A percentile compares a stretch with the other conserved stretches of the same genome.
These are phyloP conservation scores for Epirrhoe alternata DNA, from an alignment of 2,888 invertebrate genomes.

Conservation along the genomic window DNA sequence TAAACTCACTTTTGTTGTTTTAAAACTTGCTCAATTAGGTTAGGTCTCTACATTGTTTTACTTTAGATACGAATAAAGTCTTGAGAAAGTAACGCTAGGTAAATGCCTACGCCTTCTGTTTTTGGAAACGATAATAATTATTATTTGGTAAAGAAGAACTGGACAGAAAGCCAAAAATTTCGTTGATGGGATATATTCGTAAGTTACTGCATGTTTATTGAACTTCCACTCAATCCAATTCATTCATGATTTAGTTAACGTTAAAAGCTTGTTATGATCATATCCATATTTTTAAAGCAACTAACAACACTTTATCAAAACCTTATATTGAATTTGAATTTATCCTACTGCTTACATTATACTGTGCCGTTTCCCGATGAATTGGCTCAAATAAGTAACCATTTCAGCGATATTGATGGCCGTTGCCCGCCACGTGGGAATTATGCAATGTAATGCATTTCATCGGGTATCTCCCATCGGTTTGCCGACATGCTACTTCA, in stretches of 20 bases:
- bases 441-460: slow-evolving; percentile 38
- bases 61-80: neutral
- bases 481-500: slow-evolving; percentile 31
- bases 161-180: too few relatives aligned
- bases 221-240: too few relatives aligned
- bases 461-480: slow-evolving; percentile 36
- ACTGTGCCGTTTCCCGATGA: slow-evolving; percentile 34
- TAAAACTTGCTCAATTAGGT: neutral
- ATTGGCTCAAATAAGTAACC: slow-evolving; percentile 40
- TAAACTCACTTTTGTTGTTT: slow-evolving; percentile 1
- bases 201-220: too few relatives aligned
- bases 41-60: neutral
- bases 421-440: slow-evolving; percentile 38
- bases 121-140: neutral
- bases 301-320: too few relatives aligned
- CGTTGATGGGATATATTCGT: too few relatives aligned
- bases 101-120: too few relatives aligned
- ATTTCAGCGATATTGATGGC: slow-evolving; percentile 41
- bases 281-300: too few relatives aligned
- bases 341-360: neutral
- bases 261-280: too few relatives aligned
- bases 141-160: too few relatives aligned
- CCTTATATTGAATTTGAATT: too few relatives aligned
- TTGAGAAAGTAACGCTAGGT: too few relatives aligned
- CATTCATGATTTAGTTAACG: too few relatives aligned